Evolutionary conservation across 2,113 vertebrate species (phyloP), one percentile per base, ranked within the genome.

Genomic region (Phrynosoma blainvillii): DNA sequence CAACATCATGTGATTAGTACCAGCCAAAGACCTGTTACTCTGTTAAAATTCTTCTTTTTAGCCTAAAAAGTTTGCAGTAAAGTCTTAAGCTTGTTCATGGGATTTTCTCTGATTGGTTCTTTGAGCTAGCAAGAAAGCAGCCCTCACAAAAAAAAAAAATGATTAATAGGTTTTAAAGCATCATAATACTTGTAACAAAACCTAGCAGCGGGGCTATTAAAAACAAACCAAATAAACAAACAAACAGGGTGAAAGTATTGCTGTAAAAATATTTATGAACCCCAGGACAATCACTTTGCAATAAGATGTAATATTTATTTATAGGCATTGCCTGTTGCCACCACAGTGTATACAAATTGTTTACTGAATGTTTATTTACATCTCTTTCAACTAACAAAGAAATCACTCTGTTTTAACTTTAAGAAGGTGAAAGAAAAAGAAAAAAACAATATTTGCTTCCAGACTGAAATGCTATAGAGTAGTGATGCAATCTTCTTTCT

Each of bases 231-330:
- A 92, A 2, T 76, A 52, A 79, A 79, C 3, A 62, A 62, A 71
- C 59, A 62, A 62, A 18, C 75, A 70, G 5, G 11, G 71, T 78
- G 90, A 79, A 14, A 82, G 12, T 2, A 81, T 70, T 86, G 23
- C 92, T 91, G 89, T 79, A 87, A 92, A 84, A 94, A 87, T 88
- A 89, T 42, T 80, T 90, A 87, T 86, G 0, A 87, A 77, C 62
- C 62, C 54, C 42, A 75, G 77, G 65, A 83, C 9, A 88, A 88
- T 59, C 1, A 87, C 18, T 90, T 87, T 83, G 36, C 85, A 0
- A 27, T 78, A 54, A n/a, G 23, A 94, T 93, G 84, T 36, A 79
- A 5, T 75, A 92, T 78, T 84, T 82, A 89, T 27, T 90, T 10
- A 14, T 79, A 78, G n/a, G 42, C 54, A 86, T 87, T 94, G 83